Evolutionary conservation across 2,888 invertebrate species (phyloP), one percentile per base, ranked within the genome.

Genomic region (Gortyna flavago): DNA sequence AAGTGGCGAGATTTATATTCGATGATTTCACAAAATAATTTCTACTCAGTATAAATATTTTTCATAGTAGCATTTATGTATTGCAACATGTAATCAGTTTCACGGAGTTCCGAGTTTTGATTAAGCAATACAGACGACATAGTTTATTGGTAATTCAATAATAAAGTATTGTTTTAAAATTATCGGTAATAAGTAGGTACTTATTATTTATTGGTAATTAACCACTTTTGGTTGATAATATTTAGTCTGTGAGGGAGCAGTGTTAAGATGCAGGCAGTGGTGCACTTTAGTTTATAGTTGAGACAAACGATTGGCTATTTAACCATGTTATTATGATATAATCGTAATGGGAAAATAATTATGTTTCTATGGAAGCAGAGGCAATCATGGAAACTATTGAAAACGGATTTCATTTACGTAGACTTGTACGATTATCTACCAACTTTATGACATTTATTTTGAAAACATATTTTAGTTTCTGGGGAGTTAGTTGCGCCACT

Each of bases 1-100:
- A 71, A 74, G 74, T 84, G 79, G 87, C 84, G 80, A 73, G 84
- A 85, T 72, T 66, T 61, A 25, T 25, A n/a, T 41, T 59, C 8
- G 87, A 70, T 74, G 87, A 87, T 64, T 74, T 57, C 0, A n/a
- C 62, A 57, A 67, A 76, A 68, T 29, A 25, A 69, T 44, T 62
- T 54, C 1, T 32, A 25, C 32, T 11, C 41, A n/a, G 21, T 3
- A 25, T 13, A 13, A 44, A 44, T 29, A 32, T 21, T 62, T 76
- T 69, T 61, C n/a, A 13, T 32, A 48, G 13, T 41, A 74, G 69
- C 66, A 57, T 38, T 29, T 54, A 29, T 65, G 4, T 38, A 61
- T 80, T 74, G 61, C 73, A 65, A 44, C 54, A 75, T 44, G 54
- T 74, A 67, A 74, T 59, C 59, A 64, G 8, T 68, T 75, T 79